Evolutionary conservation across 1,140 invertebrate genomes (phyloP), one percentile per base, ranked within the genome.

Genomic region (Hyles euphorbiae): DNA sequence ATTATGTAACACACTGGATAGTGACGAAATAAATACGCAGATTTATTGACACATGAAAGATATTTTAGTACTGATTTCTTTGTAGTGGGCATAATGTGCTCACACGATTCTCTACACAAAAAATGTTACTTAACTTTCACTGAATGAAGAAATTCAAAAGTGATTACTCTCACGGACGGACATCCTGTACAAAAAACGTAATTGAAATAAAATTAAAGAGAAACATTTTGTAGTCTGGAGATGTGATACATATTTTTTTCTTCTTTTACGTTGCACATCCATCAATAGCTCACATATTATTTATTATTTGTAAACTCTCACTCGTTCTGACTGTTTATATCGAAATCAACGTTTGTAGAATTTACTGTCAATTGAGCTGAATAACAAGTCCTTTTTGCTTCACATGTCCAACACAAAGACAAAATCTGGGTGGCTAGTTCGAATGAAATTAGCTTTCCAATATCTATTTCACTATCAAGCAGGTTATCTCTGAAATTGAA

Each of bases 171-270:
- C 70, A 68, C 65, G 55, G 53, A 65, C 70, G 59, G 61, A 75
- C 74, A 77, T 81, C 78, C 72, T 79, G 71, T 70, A 57, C 68
- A 75, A 81, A 53, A 76, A 79, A 70, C 47, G 40, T 74, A 75
- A 77, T 75, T 73, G 72, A 73, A 77, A 78, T 69, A 76, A 81
- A 78, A 76, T 76, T 60, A 68, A 70, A 70, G 57, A 58, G 47
- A 63, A 67, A 59, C 61, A 63, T 61, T 70, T 72, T 50, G 56
- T 61, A 50, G 63, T 58, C 59, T 46, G 59, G 36, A 64, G 63
- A 65, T 67, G 65, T 66, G 33, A 11, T 22, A 34, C 44, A 65
- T 60, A 65, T 63, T 65, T 70, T 71, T 49, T 49, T 55, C 34
- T 48, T 43, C 11, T 47, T 47, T 36, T 12, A 34, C 61, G 47